Percentiles rank a stretch among this genome's conserved stretches.
Evolutionary conservation across 2,888 invertebrate species (phyloP).

Genomic region (Nemoura dubitans): DNA sequence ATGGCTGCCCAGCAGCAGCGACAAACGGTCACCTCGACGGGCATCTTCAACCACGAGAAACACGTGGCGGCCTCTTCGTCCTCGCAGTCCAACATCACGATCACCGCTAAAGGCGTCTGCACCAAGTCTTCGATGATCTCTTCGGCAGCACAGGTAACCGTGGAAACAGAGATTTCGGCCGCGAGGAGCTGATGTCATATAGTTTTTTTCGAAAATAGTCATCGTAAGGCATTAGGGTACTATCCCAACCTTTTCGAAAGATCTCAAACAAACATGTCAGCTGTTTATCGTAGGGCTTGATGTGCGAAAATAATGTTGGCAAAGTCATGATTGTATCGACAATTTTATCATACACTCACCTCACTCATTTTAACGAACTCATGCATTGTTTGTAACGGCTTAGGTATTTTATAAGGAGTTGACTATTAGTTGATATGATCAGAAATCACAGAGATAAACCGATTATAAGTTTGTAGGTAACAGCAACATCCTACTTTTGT

Average conservation of each 20-base stretch:
- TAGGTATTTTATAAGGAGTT: not conserved
- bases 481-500: not conserved
- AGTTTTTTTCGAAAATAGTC: too few relatives aligned
- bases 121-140: constrained; percentile 65
- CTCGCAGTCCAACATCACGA: constrained; percentile 80
- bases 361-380: not conserved
- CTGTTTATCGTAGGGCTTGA: not conserved
- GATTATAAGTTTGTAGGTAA: not conserved
- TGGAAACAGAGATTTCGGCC: too few relatives aligned
- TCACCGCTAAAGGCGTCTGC: constrained; percentile 78
- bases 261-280: too few relatives aligned
- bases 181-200: too few relatives aligned
- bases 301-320: not conserved
- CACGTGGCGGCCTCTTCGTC: constrained; percentile 74
- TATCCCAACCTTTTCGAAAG: too few relatives aligned
- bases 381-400: not conserved
- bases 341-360: not conserved
- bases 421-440: not conserved
- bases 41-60: constrained; percentile 78
- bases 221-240: too few relatives aligned
- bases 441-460: not conserved
- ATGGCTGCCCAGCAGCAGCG: constrained; percentile 76
- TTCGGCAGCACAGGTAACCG: constrained; percentile 52
- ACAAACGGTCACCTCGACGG: constrained; percentile 81
- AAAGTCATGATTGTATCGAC: not conserved